These are phyloP conservation scores for Paedocypris micromegethes DNA, from an alignment of 2,797 vertebrate genomes.

Conservation along the genomic window DNA sequence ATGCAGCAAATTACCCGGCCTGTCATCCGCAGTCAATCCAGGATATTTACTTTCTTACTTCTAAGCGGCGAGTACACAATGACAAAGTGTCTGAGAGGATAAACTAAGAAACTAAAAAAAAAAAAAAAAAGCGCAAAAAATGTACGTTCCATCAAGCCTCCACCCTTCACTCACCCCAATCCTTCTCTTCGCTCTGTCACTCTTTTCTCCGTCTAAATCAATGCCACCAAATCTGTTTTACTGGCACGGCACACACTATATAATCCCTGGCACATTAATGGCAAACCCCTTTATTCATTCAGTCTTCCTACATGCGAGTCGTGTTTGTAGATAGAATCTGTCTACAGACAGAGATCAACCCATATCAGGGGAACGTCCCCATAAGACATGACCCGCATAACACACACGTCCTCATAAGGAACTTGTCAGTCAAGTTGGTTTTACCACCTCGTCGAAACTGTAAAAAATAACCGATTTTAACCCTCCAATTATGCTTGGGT, in stretches of 20 bases:
- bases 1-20: constrained; percentile 62
- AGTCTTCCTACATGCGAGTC: constrained; percentile 62
- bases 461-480: too few species aligned
- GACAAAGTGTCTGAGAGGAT: constrained; percentile 43
- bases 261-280: constrained; percentile 74
- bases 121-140: constrained; percentile 56
- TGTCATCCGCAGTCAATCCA: constrained; percentile 67
- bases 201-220: constrained; percentile 57
- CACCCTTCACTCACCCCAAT: constrained; percentile 32
- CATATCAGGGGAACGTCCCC: constrained; percentile 55
- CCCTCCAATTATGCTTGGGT: too few species aligned
- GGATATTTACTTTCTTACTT: constrained; percentile 65
- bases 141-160: constrained; percentile 49
- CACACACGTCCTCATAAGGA: constrained; percentile 33
- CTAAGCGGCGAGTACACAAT: constrained; percentile 61
- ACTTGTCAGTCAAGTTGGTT: not conserved
- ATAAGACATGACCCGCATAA: constrained; percentile 53
- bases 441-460: too few species aligned
- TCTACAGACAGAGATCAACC: constrained; percentile 57
- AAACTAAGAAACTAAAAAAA: constrained; percentile 35
- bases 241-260: constrained; percentile 70
- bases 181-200: constrained; percentile 44
- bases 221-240: constrained; percentile 69
- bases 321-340: constrained; percentile 70
- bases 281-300: constrained; percentile 62